Conservation (phyloP, 2,113 vertebrate genomes). For the Hippocampus zosterae region DNA sequence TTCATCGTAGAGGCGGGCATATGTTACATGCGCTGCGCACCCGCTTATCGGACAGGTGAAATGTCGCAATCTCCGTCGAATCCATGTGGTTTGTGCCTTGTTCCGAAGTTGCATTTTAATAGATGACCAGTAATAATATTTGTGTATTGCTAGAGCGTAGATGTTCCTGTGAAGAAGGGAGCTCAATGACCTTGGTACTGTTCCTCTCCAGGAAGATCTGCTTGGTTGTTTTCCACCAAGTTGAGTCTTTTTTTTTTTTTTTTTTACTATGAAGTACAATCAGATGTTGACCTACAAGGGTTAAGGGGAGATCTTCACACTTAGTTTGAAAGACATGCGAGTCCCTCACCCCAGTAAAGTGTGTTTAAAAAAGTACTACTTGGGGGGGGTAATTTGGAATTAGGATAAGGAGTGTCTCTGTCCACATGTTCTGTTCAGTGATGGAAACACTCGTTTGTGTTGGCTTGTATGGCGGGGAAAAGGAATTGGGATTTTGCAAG, state of each 20-base stretch:
- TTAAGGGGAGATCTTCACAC: constrained; percentile 21
- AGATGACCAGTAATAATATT: constrained; percentile 61
- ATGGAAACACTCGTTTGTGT: constrained; percentile 72
- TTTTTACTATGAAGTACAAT: constrained; percentile 37
- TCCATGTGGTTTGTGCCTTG: constrained; percentile 76
- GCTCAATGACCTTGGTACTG: constrained; percentile 27
- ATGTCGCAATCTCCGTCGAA: constrained; percentile 52
- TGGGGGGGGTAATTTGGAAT: constrained; percentile 32
- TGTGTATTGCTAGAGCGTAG: constrained; percentile 1
- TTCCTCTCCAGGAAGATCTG: constrained; percentile 22
- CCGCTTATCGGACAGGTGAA: constrained; percentile 30
- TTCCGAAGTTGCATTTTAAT: constrained; percentile 69
- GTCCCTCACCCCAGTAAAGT: constrained; percentile 47
- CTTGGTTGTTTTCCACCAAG: constrained; percentile 10
- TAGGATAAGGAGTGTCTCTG: constrained; percentile 11
- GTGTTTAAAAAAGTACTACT: constrained; percentile 36
- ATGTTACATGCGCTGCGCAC: constrained; percentile 27
- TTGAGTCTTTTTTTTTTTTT: constrained; percentile 23
- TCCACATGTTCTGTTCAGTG: constrained; percentile 62
- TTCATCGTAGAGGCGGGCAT: constrained; percentile 15
- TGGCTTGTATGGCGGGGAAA: constrained; percentile 54
- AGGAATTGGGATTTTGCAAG: constrained; percentile 47
- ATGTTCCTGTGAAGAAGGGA: constrained; percentile 45
- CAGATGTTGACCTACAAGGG: constrained; percentile 24
- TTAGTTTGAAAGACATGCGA: constrained; percentile 3